A percentile compares a stretch with the other conserved stretches of the same genome.
These are phyloP conservation scores for Picathartes gymnocephalus DNA, from an alignment of 2,113 vertebrate species.

Conservation along the genomic window DNA sequence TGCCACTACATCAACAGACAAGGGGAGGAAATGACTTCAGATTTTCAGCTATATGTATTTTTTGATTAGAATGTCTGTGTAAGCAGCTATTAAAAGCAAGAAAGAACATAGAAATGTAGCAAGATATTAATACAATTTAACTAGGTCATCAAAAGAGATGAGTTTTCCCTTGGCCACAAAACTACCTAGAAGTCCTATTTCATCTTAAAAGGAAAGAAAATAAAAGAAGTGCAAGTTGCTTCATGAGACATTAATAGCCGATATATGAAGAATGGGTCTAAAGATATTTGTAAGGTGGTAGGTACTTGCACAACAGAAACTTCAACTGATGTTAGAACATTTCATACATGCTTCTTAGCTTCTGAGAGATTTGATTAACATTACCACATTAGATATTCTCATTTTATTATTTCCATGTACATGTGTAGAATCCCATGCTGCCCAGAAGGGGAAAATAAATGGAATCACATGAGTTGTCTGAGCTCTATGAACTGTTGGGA, in stretches of 20 bases:
- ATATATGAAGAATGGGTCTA: neutral
- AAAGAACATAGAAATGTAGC: neutral
- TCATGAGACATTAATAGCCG: neutral
- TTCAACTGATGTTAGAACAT: neutral
- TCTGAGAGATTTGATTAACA: neutral
- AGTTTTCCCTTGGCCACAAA: neutral
- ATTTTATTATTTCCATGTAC: neutral
- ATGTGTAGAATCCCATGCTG: neutral
- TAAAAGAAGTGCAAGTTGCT: neutral
- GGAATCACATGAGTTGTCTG: neutral
- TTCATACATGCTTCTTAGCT: neutral
- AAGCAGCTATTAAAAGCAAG: constrained; percentile 5
- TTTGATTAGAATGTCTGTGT: neutral
- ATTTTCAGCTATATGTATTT: constrained; percentile 13
- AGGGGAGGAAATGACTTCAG: neutral
- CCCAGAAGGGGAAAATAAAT: neutral
- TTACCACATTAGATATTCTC: neutral
- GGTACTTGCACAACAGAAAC: neutral
- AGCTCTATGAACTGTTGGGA: neutral
- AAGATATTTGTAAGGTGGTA: neutral
- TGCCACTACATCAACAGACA: neutral
- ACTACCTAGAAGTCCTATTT: neutral
- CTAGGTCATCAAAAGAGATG: neutral
- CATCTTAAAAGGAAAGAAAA: neutral
- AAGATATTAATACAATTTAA: neutral